These are phyloP conservation scores for Drosophila testacea DNA, from an alignment of 2,888 invertebrate genomes.

Conservation along the genomic window DNA sequence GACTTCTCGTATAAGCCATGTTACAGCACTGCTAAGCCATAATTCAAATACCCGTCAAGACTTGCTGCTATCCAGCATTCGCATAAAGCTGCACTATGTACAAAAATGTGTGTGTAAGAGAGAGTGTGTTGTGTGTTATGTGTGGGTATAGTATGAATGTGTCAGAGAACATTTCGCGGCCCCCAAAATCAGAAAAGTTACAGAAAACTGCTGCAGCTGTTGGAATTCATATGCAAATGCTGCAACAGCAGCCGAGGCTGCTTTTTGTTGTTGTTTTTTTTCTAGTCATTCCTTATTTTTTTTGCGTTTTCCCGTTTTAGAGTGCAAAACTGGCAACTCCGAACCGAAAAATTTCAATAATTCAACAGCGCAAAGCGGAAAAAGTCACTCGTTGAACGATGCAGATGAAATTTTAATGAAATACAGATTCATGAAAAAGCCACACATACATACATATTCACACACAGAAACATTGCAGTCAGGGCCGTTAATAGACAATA, in stretches of 20 bases:
- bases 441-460: constrained; percentile 41
- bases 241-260: constrained; percentile 27
- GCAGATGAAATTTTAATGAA: constrained; percentile 82
- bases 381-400: constrained; percentile 80
- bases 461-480: constrained; percentile 41
- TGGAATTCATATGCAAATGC: constrained; percentile 69
- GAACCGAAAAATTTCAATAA: constrained; percentile 77
- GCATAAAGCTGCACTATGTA: neutral
- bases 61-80: constrained; percentile 33
- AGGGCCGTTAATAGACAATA: constrained; percentile 73
- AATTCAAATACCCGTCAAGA: constrained; percentile 68
- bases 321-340: constrained; percentile 62
- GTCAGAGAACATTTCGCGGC: constrained; percentile 50
- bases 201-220: constrained; percentile 57
- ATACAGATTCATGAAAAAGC: constrained; percentile 74
- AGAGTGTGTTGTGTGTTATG: neutral
- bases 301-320: constrained; percentile 18
- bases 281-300: neutral
- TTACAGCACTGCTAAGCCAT: constrained; percentile 73
- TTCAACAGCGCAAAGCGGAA: constrained; percentile 80
- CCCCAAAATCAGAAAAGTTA: constrained; percentile 49
- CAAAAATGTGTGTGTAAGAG: constrained; percentile 1
- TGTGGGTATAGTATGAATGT: constrained; percentile 30
- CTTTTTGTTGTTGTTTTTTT: constrained; percentile 6
- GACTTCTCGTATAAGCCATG: constrained; percentile 64